A percentile compares a stretch with the other conserved stretches of the same genome.
These are phyloP conservation scores for Meteorus sp. DNA, from an alignment of 1,140 invertebrate genomes.

Conservation along the genomic window DNA sequence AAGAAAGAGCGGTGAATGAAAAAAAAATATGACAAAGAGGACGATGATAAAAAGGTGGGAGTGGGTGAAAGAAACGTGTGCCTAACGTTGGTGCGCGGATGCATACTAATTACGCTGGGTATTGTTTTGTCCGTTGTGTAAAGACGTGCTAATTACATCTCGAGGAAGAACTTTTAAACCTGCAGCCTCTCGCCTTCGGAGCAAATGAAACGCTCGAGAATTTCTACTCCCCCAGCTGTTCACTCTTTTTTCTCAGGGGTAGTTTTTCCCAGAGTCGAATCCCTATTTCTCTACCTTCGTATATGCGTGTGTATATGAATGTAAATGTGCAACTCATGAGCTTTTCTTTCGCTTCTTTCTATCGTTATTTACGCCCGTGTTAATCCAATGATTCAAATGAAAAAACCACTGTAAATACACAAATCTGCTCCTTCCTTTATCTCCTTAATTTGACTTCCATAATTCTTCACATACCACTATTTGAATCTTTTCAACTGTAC, in stretches of 20 bases:
- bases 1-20: constrained; percentile 1
- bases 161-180: constrained; percentile 42
- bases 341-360: constrained; percentile 13
- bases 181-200: constrained; percentile 29
- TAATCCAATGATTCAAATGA: constrained; percentile 22
- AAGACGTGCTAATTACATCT: constrained; percentile 55
- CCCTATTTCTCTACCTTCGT: constrained; percentile 22
- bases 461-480: not conserved
- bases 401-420: constrained; percentile 8
- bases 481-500: too few species aligned
- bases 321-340: too few species aligned
- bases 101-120: constrained; percentile 49
- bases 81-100: constrained; percentile 20
- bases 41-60: constrained; percentile 8
- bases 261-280: constrained; percentile 25
- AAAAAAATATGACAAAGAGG: not conserved
- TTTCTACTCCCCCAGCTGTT: too few species aligned
- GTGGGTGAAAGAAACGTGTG: constrained; percentile 14
- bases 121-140: constrained; percentile 43
- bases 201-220: constrained; percentile 40
- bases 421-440: constrained; percentile 19
- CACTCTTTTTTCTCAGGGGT: constrained; percentile 9
- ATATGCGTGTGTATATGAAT: not conserved
- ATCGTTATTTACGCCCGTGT: constrained; percentile 1
- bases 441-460: constrained; percentile 1